Evolutionary conservation across 2,888 invertebrate genomes (phyloP), one percentile per base, ranked within the genome.

Genomic region (Hetaerina titia): DNA sequence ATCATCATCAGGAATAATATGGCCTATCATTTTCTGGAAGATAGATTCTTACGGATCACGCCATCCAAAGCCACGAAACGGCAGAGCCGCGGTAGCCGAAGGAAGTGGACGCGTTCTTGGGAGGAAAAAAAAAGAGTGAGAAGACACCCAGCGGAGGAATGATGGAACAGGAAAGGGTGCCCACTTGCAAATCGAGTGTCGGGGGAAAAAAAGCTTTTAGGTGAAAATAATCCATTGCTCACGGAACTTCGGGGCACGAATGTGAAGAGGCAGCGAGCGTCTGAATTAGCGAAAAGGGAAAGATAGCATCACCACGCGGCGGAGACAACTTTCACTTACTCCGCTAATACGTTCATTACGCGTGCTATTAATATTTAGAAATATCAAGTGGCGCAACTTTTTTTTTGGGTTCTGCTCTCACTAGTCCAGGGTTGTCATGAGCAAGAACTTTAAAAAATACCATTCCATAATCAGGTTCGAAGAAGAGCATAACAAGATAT

Each of bases 241-340:
- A 81, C 81, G 81, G 81, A 81, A 22, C 69, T n/a, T 69, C 45
- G 69, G 69, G 22, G 69, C 69, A 69, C n/a, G 31, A 81, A 22
- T 25, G 31, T 7, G 81, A 81, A 15, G 25, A 31, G 81, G 81
- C 19, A 4, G 13, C 81, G 81, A 13, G 31, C 81, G 81, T 69
- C 69, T 69, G 69, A 25, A 81, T 31, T 81, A 31, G 81, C 81
- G 81, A 81, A 81, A 81, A 81, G 81, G 81, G 81, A 81, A 81
- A 81, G 81, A 81, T 81, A 81, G 81, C 81, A 81, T 81, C 81
- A 13, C 25, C 74, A 25, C 25, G 81, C 13, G 81, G 81, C 9
- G 81, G 31, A 15, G 81, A 81, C 25, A 25, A 81, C 81, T 81
- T 81, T 81, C 81, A 81, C 81, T 81, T 31, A 31, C 25, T 25